Evolutionary conservation across 1,140 invertebrate genomes (phyloP).

Genomic region (Pogonomyrmex barbatus): DNA sequence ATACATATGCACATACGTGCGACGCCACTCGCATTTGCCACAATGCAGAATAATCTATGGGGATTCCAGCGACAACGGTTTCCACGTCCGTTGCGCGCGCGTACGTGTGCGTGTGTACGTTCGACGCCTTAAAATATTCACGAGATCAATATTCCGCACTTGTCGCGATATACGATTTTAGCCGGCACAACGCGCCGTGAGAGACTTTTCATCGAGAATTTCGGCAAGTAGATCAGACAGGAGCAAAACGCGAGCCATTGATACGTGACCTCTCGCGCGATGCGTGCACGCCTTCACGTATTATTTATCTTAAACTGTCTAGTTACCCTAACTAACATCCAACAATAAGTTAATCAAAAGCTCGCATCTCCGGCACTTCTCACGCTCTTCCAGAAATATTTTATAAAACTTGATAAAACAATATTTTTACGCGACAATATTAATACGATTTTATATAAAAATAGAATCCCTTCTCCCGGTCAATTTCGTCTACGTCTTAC

Average conservation of each 20-base stretch:
- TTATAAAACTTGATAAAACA: not conserved
- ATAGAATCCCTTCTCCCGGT: not conserved
- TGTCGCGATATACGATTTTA: conserved; percentile 69
- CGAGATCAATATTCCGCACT: conserved; percentile 73
- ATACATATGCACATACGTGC: conserved; percentile 41
- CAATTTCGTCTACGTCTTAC: not conserved
- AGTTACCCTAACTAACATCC: no score
- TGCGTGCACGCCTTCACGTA: not conserved
- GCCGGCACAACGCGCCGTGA: not conserved
- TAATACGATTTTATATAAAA: not conserved
- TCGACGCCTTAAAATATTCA: conserved; percentile 72
- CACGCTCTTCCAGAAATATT: not conserved
- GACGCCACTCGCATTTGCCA: conserved; percentile 54
- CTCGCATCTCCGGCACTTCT: not conserved
- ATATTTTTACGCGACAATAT: not conserved
- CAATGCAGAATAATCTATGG: conserved; percentile 60
- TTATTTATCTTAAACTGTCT: not conserved
- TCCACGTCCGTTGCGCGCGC: conserved; percentile 22
- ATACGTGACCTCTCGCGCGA: not conserved
- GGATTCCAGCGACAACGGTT: conserved; percentile 58
- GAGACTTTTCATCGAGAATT: conserved; percentile 27
- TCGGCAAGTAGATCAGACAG: conserved; percentile 21
- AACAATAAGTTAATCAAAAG: not conserved
- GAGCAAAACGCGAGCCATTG: not conserved
- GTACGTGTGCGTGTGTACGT: conserved; percentile 20